Evolutionary conservation across 2,888 invertebrate genomes (phyloP).

Genomic region (Hipparchia sbordonii): DNA sequence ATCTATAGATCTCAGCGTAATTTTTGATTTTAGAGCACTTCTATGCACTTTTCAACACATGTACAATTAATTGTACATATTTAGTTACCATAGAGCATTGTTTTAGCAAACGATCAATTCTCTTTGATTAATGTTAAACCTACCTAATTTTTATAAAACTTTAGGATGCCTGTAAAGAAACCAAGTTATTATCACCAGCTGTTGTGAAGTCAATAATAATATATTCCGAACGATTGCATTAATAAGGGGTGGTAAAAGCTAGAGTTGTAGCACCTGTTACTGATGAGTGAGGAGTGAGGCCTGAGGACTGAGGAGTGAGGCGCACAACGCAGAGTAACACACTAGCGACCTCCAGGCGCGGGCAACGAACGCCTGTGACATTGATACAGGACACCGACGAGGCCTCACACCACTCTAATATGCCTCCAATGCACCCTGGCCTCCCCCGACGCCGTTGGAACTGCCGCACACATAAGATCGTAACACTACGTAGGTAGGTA

Average conservation of each 20-base stretch:
- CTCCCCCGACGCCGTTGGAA: slow-evolving; percentile 21
- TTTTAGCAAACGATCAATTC: no score
- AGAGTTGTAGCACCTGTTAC: no score
- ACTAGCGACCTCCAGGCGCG: slow-evolving; percentile 69
- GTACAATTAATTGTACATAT: no score
- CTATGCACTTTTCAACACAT: no score
- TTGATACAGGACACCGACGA: slow-evolving; percentile 65
- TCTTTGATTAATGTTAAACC: no score
- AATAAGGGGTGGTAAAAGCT: neutral
- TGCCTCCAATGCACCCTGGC: slow-evolving; percentile 54
- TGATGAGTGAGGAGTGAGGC: no score
- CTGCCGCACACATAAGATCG: slow-evolving; percentile 10
- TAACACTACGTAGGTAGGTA: neutral
- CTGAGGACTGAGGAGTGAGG: neutral
- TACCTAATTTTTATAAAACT: no score
- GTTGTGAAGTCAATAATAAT: neutral
- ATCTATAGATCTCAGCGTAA: no score
- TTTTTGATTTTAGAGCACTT: no score
- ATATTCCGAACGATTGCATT: slow-evolving; percentile 10
- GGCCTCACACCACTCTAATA: slow-evolving; percentile 60
- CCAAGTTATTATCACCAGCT: slow-evolving; percentile 1
- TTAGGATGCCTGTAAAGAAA: no score
- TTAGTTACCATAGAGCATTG: no score
- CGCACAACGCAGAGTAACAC: slow-evolving; percentile 30
- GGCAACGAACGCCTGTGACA: slow-evolving; percentile 76